A percentile compares a stretch with the other conserved stretches of the same genome.
Conservation (phyloP, 2,113 vertebrate genomes). For the Oceanites oceanicus region DNA sequence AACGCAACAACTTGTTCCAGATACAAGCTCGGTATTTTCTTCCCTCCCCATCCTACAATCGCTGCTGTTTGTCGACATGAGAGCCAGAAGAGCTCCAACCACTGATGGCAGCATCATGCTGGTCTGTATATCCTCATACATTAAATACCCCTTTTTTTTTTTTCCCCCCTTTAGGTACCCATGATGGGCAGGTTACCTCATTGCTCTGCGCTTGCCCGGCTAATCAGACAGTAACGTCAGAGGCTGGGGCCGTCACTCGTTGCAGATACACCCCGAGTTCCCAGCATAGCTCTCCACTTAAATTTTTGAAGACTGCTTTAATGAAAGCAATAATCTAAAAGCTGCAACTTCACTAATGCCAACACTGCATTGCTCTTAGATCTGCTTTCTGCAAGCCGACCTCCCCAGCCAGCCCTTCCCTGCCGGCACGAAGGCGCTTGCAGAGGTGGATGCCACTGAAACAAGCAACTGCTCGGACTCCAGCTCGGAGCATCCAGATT, state of each 20-base stretch:
- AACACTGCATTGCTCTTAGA: fast-evolving
- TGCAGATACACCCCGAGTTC: fast-evolving
- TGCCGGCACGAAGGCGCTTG: fast-evolving
- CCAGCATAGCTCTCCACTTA: neutral
- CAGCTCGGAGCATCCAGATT: neutral
- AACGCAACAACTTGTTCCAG: neutral
- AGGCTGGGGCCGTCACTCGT: neutral
- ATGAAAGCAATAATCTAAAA: neutral
- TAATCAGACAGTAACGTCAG: neutral
- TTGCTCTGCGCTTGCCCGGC: neutral
- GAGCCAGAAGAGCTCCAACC: neutral
- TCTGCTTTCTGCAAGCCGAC: neutral
- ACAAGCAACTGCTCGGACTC: neutral
- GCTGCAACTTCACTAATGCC: neutral
- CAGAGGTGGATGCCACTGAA: neutral
- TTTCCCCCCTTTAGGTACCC: neutral
- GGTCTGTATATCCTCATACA: neutral
- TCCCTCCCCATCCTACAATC: neutral
- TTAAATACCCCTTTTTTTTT: fast-evolving
- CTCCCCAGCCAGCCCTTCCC: neutral
- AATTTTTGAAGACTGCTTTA: neutral
- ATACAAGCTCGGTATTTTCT: neutral
- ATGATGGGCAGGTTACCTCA: neutral
- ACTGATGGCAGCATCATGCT: fast-evolving
- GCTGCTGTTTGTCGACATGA: neutral